Conservation (phyloP, 2,888 invertebrate genomes). For the Drosophila tanythrix region DNA sequence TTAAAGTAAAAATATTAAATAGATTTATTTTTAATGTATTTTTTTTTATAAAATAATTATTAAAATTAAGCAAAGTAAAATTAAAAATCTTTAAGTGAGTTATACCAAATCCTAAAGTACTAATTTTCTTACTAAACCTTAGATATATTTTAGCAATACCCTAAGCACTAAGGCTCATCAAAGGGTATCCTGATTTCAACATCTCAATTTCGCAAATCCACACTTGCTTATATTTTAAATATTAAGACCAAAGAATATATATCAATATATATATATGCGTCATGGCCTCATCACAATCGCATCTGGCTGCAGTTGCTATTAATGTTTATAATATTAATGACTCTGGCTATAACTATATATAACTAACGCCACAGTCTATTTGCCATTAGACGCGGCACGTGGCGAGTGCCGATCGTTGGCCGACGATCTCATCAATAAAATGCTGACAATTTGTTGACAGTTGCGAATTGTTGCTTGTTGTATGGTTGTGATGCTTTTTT, state of each 20-base stretch:
- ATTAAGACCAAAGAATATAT: background rate
- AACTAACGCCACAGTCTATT: conserved; percentile 10
- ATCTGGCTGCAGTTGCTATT: conserved; percentile 20
- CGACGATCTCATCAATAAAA: conserved; percentile 60
- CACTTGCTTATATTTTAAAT: background rate
- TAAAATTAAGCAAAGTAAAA: background rate
- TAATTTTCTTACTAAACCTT: background rate
- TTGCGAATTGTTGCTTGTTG: conserved; percentile 35
- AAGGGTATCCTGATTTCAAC: background rate
- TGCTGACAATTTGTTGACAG: conserved; percentile 76
- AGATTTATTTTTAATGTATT: background rate
- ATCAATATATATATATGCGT: conserved; percentile 4
- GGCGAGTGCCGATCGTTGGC: conserved; percentile 41
- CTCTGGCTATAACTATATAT: conserved; percentile 4
- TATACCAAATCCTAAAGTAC: background rate
- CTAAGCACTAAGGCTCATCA: background rate
- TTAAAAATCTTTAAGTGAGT: background rate
- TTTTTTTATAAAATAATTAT: background rate
- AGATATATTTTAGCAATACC: background rate
- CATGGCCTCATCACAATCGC: background rate
- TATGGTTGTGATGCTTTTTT: conserved; percentile 12
- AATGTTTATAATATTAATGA: conserved; percentile 11
- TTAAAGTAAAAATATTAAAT: background rate
- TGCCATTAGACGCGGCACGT: conserved; percentile 60
- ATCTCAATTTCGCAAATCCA: background rate